These are phyloP conservation scores for Sebastes elongatus DNA, from an alignment of 2,797 vertebrate genomes.

Conservation along the genomic window DNA sequence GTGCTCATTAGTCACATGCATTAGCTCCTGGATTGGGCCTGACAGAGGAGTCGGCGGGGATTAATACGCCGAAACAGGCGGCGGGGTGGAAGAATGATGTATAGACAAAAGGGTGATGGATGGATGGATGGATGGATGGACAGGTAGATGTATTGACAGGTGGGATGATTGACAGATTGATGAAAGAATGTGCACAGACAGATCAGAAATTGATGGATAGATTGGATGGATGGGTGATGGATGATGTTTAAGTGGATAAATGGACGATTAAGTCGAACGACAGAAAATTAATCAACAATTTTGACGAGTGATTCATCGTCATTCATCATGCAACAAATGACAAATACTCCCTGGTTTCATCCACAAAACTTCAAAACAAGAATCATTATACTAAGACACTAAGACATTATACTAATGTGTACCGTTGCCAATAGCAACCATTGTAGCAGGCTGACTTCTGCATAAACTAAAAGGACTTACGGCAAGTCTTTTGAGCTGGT, in stretches of 20 bases:
- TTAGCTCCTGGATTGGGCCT: conserved; percentile 64
- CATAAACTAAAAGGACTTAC: no score
- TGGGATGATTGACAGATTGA: conserved; percentile 59
- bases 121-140: conserved; percentile 24
- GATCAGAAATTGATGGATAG: not conserved
- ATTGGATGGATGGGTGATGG: not conserved
- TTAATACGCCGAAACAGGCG: conserved; percentile 12
- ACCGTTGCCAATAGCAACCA: no score
- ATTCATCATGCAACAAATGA: not conserved
- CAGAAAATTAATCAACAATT: not conserved
- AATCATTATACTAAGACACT: not conserved
- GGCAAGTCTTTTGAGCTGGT: rapidly evolving
- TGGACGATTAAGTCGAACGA: not conserved
- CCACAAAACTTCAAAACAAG: not conserved
- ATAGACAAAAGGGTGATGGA: conserved; percentile 1
- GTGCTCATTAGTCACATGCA: conserved; percentile 72
- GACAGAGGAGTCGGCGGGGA: conserved; percentile 46
- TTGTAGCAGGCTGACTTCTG: no score
- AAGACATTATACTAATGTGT: no score
- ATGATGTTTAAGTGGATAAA: conserved; percentile 4
- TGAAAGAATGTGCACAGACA: not conserved
- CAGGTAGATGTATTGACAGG: conserved; percentile 44
- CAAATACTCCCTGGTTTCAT: not conserved
- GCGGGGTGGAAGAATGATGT: not conserved
- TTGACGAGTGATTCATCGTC: not conserved